Base-by-base conservation (phyloP, 2,888 invertebrate species). In the Norana najaformis region DNA sequence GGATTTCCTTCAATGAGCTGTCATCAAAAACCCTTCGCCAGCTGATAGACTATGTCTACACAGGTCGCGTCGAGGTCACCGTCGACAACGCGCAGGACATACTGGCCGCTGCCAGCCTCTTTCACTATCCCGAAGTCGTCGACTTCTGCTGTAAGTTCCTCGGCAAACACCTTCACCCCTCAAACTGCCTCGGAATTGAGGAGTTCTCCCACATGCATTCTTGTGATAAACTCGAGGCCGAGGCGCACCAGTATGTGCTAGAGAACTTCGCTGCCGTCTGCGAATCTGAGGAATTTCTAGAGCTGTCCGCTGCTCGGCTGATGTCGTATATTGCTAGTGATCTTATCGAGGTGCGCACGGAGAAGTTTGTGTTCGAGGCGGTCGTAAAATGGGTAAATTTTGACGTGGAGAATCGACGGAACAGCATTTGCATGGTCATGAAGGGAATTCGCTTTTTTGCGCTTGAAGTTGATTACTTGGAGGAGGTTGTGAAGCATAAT, bases 171-270 rank as follows among this genome's bases (percentile, higher is more conserved):
- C 93, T 95, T 13, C 94, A 95, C 91, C 93, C 94, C 13, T 93
- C 94, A 36, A 95, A 95, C 92, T 95, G 95, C 91, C 91, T 95
- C 35, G 94, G 94, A 39, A 94, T 95, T 89, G 94, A 94, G 91
- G 92, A 93, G 90, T 94, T 95, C 92, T 94, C 95, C 88, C 93
- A 94, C 39, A 91, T 94, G 83, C 94, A 95, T 92, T 93, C 93
- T 39, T 94, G 95, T 91, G 69, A 38, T 30, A 88, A 93, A 83
- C 92, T 95, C 20, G 93, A 93, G 91, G 92, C 93, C 11, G 93
- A 93, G 89, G 93, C 94, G 30, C 93, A 93, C 90, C 92, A 93
- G 83, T 94, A 92, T 92, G 93, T 93, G 20, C 90, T 94, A 83
- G 94, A 95, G 89, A 94, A 95, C 91, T 95, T 95, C 91, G 93